A percentile compares a stretch with the other conserved stretches of the same genome.
phyloP scores from a whole-genome alignment of 2,113 vertebrate genomes.

The Neodontobutis hainanensis region DNA sequence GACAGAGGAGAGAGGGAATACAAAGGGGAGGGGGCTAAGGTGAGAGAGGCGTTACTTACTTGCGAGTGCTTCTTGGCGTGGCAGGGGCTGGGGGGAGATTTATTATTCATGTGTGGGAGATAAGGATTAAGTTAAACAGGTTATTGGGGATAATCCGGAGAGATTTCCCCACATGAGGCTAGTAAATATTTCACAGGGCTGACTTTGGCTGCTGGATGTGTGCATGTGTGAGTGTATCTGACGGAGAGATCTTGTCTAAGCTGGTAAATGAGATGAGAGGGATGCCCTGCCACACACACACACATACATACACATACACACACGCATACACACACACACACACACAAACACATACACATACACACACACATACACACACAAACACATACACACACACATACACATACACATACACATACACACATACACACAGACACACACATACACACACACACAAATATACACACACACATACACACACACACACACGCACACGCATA shows the following conservation, averaged over 20 bases:
- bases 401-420: too few species aligned
- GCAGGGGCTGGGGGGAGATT: constrained; percentile 51
- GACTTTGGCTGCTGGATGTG: constrained; percentile 34
- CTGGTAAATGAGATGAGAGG: constrained; percentile 73
- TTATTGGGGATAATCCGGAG: constrained; percentile 79
- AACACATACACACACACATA: too few species aligned
- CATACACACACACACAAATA: constrained; percentile 25
- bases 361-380: too few species aligned
- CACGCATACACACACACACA: not conserved
- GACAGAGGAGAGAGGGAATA: constrained; percentile 32
- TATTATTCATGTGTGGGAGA: constrained; percentile 80
- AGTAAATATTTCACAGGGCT: constrained; percentile 73
- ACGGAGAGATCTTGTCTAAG: constrained; percentile 72
- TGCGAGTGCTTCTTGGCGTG: constrained; percentile 23
- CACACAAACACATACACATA: not conserved
- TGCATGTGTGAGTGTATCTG: constrained; percentile 51
- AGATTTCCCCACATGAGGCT: constrained; percentile 76
- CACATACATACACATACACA: constrained; percentile 33
- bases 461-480: constrained; percentile 11
- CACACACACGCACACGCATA: not conserved
- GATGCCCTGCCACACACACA: constrained; percentile 25
- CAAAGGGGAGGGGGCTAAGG: constrained; percentile 52
- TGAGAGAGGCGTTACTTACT: constrained; percentile 62
- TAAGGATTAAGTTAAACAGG: constrained; percentile 83
- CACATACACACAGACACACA: constrained; percentile 22